Evolutionary conservation across 2,797 vertebrate species (phyloP), one percentile per base, ranked within the genome.

Genomic region (Enteromius trimaculatus): DNA sequence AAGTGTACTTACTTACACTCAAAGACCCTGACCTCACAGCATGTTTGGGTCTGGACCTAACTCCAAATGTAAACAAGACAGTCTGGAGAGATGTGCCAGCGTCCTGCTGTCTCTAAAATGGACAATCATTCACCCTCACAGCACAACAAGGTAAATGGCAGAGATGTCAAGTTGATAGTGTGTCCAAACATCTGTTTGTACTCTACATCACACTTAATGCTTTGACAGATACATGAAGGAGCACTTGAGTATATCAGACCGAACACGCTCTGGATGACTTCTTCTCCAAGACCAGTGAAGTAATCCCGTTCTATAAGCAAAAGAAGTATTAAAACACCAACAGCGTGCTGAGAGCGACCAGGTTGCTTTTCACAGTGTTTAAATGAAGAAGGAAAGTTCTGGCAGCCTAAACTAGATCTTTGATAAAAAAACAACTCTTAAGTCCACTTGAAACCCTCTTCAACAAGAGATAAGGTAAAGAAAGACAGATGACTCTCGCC

Each of bases 51-150:
- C 68, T 80, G 72, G 23, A 71, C 65, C 84, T 75, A 70, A 84
- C 80, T 85, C 69, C 74, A 75, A 69, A 84, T 85, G 44, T 86
- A 88, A 87, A 89, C 83, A 84, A 68, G 37, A 47, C 49, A 69
- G 74, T 23, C n/a, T 74, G 34, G 31, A 76, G 78, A 77, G 71
- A 75, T 62, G 81, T 81, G 71, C 74, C 71, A 31, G 65, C 37
- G 42, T 70, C 60, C 34, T 60, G 79, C 68, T 84, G 76, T 85
- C 85, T 86, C 74, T 81, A 9, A 75, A 85, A 77, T 75, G 60
- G 72, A 58, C 62, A 80, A 83, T 80, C 66, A 75, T 64, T 88
- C 62, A 79, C 74, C 58, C 53, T 34, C 29, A 53, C 23, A 66
- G 34, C 80, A 84, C 51, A 47, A 76, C 81, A 82, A 82, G 81